Percentiles rank a stretch among this genome's conserved stretches.
Conservation (phyloP, 2,797 vertebrate species). For the Lacerta bilineata region DNA sequence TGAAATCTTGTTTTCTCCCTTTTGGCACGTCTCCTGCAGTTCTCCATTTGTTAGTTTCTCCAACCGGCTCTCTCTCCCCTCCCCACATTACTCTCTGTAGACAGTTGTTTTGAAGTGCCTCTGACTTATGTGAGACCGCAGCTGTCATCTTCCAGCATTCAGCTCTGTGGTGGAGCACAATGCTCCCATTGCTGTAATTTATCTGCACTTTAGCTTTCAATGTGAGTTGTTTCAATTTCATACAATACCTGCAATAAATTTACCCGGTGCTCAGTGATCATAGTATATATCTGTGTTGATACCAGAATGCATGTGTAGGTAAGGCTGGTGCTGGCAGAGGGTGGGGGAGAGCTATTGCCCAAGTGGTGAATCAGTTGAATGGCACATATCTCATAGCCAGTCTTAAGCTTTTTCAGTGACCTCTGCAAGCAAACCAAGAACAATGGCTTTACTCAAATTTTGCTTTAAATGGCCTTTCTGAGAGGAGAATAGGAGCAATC, state of each 20-base stretch:
- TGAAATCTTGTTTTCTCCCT: background rate
- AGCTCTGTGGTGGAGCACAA: slow-evolving; percentile 23
- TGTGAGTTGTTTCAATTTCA: slow-evolving; percentile 33
- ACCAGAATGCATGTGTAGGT: slow-evolving; percentile 5
- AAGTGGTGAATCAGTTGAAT: slow-evolving; percentile 67
- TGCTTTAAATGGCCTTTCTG: background rate
- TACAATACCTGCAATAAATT: slow-evolving; percentile 31
- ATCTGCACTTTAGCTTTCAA: slow-evolving; percentile 45
- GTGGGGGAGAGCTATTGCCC: background rate
- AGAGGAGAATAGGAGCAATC: background rate
- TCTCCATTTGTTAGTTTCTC: slow-evolving; percentile 18
- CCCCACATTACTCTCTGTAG: slow-evolving; percentile 2
- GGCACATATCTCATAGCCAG: slow-evolving; percentile 57
- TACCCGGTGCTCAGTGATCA: slow-evolving; percentile 33
- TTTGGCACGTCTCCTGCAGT: background rate
- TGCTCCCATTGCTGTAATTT: slow-evolving; percentile 32
- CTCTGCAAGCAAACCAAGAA: background rate
- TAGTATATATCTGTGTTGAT: slow-evolving; percentile 10
- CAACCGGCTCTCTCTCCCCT: too few species aligned
- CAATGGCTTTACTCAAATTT: rapidly evolving
- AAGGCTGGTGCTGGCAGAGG: background rate
- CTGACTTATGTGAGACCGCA: slow-evolving; percentile 26
- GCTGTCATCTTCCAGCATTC: slow-evolving; percentile 22
- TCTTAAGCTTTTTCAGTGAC: slow-evolving; percentile 56
- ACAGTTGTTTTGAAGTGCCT: slow-evolving; percentile 24